A percentile compares a stretch with the other conserved stretches of the same genome.
phyloP scores from a whole-genome alignment of 1,140 invertebrate genomes.

The Hesperophylax magnus region DNA sequence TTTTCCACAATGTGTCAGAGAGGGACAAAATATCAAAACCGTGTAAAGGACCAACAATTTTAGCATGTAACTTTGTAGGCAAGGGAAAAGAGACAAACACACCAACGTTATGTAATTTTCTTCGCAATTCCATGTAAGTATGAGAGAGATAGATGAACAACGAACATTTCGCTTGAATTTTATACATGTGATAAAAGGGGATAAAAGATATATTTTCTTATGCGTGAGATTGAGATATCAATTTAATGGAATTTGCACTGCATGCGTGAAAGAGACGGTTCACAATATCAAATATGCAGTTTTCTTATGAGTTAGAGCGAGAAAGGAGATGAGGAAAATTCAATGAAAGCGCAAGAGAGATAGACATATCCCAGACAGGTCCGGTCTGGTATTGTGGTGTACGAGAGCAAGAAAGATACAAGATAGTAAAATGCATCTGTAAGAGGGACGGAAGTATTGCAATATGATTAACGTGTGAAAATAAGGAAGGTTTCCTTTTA shows the following conservation, averaged over 20 bases:
- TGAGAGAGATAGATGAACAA: background rate
- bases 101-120: background rate
- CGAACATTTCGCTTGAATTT: background rate
- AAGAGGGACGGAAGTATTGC: background rate
- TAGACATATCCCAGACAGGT: background rate
- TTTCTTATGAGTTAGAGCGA: background rate
- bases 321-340: background rate
- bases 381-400: background rate
- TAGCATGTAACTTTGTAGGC: background rate
- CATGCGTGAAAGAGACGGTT: background rate
- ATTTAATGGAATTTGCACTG: background rate
- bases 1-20: background rate
- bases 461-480: constrained; percentile 2
- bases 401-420: background rate
- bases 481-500: background rate
- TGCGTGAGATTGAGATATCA: background rate
- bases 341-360: background rate
- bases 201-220: background rate
- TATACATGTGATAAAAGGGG: background rate
- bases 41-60: background rate
- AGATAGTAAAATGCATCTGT: background rate
- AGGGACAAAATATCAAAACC: background rate
- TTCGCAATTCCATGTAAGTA: background rate
- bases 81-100: background rate
- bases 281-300: background rate